A percentile compares a stretch with the other conserved stretches of the same genome.
phyloP scores from a whole-genome alignment of 2,797 vertebrate species.

The Miichthys miiuy region DNA sequence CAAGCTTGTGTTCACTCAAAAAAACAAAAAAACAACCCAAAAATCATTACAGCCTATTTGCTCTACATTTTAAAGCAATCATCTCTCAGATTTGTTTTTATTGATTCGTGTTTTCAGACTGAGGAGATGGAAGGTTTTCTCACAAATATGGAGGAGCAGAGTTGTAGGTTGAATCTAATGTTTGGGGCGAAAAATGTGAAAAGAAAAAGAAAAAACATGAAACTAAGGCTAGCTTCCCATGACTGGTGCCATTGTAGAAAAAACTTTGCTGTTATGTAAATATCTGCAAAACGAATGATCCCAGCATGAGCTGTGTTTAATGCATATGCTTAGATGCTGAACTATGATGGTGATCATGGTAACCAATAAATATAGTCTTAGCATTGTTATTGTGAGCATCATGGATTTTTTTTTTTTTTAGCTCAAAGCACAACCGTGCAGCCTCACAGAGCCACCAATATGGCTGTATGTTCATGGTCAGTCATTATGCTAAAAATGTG shows the following conservation, averaged over 20 bases:
- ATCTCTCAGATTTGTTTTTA: slow-evolving; percentile 57
- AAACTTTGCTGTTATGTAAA: background rate
- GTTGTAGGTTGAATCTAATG: slow-evolving; percentile 20
- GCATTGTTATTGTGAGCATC: background rate
- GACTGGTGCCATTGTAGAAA: background rate
- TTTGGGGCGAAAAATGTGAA: background rate
- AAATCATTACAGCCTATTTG: slow-evolving; percentile 26
- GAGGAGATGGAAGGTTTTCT: slow-evolving; percentile 31
- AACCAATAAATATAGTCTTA: background rate
- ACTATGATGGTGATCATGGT: background rate
- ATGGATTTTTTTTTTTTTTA: background rate
- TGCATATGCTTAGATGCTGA: background rate
- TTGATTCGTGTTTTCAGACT: slow-evolving; percentile 52
- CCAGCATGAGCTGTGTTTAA: background rate
- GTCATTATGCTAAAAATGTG: background rate
- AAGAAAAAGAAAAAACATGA: background rate
- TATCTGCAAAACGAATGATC: background rate
- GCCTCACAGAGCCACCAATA: background rate
- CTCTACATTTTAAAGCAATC: slow-evolving; percentile 51
- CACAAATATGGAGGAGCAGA: background rate
- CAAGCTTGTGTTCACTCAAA: slow-evolving; percentile 13
- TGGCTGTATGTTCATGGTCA: background rate
- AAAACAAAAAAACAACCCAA: background rate
- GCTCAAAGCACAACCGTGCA: background rate
- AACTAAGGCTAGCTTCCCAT: background rate